Evolutionary conservation across 2,113 vertebrate genomes (phyloP).

Genomic region (Elephantulus edwardii): DNA sequence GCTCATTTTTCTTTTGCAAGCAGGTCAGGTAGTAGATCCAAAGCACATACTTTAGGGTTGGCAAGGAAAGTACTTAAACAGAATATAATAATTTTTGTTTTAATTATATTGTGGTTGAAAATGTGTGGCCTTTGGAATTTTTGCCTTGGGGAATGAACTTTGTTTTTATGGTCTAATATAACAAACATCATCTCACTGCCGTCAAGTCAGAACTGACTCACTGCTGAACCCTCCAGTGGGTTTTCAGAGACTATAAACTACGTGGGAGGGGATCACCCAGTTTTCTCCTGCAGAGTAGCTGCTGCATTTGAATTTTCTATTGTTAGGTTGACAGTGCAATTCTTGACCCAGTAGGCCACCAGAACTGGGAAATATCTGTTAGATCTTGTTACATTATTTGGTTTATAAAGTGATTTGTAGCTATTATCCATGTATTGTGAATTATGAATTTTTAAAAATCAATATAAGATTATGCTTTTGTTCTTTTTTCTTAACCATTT

Average conservation of each 20-base stretch:
- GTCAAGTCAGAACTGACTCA: too few relatives aligned
- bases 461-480: background rate
- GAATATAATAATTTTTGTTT: background rate
- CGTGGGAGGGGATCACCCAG: too few relatives aligned
- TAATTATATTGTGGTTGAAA: conserved; percentile 5
- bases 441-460: background rate
- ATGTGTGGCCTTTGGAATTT: conserved; percentile 40
- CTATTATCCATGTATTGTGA: background rate
- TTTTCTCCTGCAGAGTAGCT: too few relatives aligned
- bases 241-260: too few relatives aligned
- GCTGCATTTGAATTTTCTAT: too few relatives aligned
- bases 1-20: too few relatives aligned
- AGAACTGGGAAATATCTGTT: background rate
- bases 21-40: too few relatives aligned
- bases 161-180: conserved; percentile 41
- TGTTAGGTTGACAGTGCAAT: too few relatives aligned
- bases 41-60: too few relatives aligned
- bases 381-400: conserved; percentile 1
- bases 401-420: background rate
- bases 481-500: background rate
- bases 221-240: too few relatives aligned
- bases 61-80: conserved; percentile 43
- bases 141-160: conserved; percentile 48
- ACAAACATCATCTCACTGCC: too few relatives aligned
- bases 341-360: too few relatives aligned